These are phyloP conservation scores for Acrobasis suavella DNA, from an alignment of 2,888 invertebrate genomes.

Conservation along the genomic window DNA sequence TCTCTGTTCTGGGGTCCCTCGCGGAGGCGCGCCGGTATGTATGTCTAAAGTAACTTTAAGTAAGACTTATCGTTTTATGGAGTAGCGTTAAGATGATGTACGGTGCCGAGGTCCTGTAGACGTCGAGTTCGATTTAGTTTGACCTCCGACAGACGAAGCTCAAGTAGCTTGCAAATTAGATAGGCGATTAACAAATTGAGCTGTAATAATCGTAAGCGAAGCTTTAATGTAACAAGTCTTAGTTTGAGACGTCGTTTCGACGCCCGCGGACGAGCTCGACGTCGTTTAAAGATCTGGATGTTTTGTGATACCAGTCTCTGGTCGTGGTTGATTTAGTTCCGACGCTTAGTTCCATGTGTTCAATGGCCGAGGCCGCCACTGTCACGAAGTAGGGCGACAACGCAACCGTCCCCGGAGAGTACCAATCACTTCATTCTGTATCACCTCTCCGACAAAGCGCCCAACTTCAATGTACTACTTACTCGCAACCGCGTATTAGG, in stretches of 20 bases:
- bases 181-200: conserved; percentile 81
- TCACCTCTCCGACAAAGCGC: conserved; percentile 71
- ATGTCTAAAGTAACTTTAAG: conserved; percentile 62
- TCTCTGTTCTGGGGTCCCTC: conserved; percentile 50
- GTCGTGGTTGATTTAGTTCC: conserved; percentile 25
- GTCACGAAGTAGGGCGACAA: conserved; percentile 50
- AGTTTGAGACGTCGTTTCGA: conserved; percentile 50
- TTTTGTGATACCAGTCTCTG: conserved; percentile 33
- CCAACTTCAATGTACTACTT: conserved; percentile 57
- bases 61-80: conserved; percentile 59
- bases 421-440: conserved; percentile 56
- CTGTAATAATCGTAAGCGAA: conserved; percentile 67
- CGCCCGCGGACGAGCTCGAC: conserved; percentile 54
- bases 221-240: conserved; percentile 72
- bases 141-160: conserved; percentile 56
- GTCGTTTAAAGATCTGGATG: conserved; percentile 43
- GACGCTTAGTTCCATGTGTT: conserved; percentile 24
- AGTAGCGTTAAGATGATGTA: conserved; percentile 57
- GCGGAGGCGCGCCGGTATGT: conserved; percentile 56
- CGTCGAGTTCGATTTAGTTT: conserved; percentile 59
- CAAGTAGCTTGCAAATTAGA: conserved; percentile 75
- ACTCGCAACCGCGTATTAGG: conserved; percentile 31
- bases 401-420: conserved; percentile 75
- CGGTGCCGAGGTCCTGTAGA: conserved; percentile 67
- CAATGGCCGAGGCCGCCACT: conserved; percentile 16